phyloP scores from a whole-genome alignment of 2,113 vertebrate genomes.

The Prunella himalayana region DNA sequence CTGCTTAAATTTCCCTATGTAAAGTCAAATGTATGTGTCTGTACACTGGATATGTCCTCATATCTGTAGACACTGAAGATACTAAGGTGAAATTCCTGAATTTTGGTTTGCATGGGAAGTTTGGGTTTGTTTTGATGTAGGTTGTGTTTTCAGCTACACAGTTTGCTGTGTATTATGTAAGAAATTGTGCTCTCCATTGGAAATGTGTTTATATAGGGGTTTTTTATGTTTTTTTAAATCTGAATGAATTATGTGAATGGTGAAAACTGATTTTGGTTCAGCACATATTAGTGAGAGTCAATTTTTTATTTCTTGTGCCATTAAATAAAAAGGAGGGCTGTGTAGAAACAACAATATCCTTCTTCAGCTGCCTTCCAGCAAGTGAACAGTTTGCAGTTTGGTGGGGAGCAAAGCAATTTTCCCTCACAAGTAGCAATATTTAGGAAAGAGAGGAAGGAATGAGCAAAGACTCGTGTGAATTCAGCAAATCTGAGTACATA shows the following conservation, averaged over 20 bases:
- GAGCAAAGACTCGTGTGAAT: neutral
- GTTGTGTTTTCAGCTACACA: neutral
- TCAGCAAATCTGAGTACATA: rapidly evolving
- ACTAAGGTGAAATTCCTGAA: neutral
- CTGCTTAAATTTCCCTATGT: neutral
- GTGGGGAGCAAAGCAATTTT: neutral
- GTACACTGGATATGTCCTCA: rapidly evolving
- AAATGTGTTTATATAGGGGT: neutral
- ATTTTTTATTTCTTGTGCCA: neutral
- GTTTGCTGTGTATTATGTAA: neutral
- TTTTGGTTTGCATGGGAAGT: neutral
- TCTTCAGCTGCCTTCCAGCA: neutral
- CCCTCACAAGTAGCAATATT: neutral
- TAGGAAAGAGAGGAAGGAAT: neutral
- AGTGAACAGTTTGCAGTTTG: neutral
- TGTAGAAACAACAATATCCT: neutral
- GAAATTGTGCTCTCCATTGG: neutral
- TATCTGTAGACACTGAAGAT: neutral
- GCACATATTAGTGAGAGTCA: neutral
- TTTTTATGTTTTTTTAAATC: neutral
- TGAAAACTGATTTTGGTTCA: neutral
- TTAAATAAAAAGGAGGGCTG: neutral
- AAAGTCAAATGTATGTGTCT: neutral
- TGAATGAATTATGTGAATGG: neutral
- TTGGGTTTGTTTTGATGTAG: neutral